Evolutionary conservation across 1,140 invertebrate species (phyloP), one percentile per base, ranked within the genome.

Genomic region (Sitophilus oryzae): DNA sequence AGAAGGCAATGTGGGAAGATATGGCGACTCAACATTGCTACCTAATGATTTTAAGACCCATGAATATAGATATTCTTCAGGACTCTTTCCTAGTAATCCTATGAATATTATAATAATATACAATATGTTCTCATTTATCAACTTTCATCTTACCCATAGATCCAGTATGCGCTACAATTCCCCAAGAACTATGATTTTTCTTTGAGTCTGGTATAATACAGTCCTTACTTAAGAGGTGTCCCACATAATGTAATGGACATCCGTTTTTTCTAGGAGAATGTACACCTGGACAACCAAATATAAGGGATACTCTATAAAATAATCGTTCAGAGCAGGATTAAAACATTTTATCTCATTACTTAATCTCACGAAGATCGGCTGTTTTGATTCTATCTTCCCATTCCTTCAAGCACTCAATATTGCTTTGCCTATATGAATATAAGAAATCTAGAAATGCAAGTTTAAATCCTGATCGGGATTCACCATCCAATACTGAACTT

Each of bases 401-500:
- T 0, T 79, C 77, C 9, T 79, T 74, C 8, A 96, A 65, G 41
- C 78, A 72, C 0, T 79, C 72, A 37, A 82, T 64, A 49, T 14
- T 25, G n/a, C 19, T 15, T 42, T 42, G 2, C 2, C 83, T 81
- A 69, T 96, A 97, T 36, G 82, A 76, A 21, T 74, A 69, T 2
- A 97, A 66, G 71, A 96, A 98, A 1, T 81, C 74, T 11, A 92
- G 67, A 0, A 98, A 73, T 69, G 88, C 83, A 11, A 74, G 75
- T 73, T 93, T 93, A 68, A 97, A 98, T 38, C 80, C 74, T 0
- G 93, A 96, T 0, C 76, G 74, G 22, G 90, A 92, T 58, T 95
- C 90, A 2, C 90, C 90, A 8, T 78, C 77, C 16, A 65, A 72
- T 0, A 23, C 6, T 61, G 82, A 78, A 3, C 70, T 72, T n/a